Evolutionary conservation across 2,113 vertebrate genomes (phyloP).

Genomic region (Prionailurus bengalensis): DNA sequence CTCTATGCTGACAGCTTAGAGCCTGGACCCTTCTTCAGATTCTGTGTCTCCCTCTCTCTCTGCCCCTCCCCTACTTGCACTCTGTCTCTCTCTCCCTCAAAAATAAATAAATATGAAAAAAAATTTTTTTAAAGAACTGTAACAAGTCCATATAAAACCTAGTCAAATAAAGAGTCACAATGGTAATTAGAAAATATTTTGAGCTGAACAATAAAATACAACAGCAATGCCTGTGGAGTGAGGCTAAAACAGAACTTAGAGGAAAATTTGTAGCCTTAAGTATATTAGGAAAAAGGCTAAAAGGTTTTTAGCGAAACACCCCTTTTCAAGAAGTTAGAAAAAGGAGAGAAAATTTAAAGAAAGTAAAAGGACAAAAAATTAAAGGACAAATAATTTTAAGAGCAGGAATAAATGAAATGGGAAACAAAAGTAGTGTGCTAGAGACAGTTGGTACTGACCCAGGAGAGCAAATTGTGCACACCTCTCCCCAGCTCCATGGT

Average conservation of each 20-base stretch:
- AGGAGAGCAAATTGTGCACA: background rate
- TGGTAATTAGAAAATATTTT: slow-evolving; percentile 8
- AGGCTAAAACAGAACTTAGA: background rate
- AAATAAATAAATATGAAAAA: too few relatives aligned
- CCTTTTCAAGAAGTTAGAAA: slow-evolving; percentile 24
- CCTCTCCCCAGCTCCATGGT: background rate
- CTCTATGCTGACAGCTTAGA: too few relatives aligned
- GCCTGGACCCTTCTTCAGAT: too few relatives aligned
- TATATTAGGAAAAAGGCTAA: background rate
- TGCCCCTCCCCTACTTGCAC: too few relatives aligned
- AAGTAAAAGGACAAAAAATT: background rate
- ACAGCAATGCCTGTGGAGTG: background rate
- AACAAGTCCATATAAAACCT: background rate
- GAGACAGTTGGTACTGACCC: background rate
- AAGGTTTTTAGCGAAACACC: background rate
- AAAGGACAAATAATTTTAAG: background rate
- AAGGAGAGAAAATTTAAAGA: background rate
- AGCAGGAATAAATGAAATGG: background rate
- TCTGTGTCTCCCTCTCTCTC: too few relatives aligned
- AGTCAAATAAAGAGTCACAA: background rate
- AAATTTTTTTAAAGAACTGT: background rate
- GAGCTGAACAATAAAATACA: background rate
- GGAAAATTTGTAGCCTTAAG: background rate
- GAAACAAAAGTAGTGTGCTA: background rate
- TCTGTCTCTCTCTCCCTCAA: too few relatives aligned